Conservation (phyloP, 1,140 invertebrate species). For the Drosophila kohkoa region DNA sequence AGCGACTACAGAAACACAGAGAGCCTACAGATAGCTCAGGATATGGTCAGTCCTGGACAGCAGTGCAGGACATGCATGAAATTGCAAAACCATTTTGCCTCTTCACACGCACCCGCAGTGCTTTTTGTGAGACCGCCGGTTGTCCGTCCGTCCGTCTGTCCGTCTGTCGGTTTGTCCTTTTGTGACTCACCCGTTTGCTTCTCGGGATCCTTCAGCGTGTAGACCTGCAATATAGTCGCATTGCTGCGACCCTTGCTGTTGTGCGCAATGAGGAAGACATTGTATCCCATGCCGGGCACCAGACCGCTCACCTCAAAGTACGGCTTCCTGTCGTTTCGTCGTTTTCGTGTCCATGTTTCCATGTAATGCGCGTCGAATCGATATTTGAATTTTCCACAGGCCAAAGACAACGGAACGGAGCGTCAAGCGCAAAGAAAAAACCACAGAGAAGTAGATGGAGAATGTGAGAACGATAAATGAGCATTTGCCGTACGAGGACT, state of each 20-base stretch:
- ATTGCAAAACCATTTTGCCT: conserved; percentile 59
- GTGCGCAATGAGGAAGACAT: conserved; percentile 89
- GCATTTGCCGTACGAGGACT: conserved; percentile 19
- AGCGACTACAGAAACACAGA: not conserved
- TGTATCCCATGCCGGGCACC: conserved; percentile 89
- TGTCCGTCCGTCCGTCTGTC: conserved; percentile 1
- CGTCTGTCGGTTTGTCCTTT: not conserved
- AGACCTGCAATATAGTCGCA: conserved; percentile 88
- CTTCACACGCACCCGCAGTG: conserved; percentile 34
- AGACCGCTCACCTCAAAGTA: conserved; percentile 88
- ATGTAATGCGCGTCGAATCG: conserved; percentile 62
- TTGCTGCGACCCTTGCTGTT: conserved; percentile 91
- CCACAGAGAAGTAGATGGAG: conserved; percentile 42
- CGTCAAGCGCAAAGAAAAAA: conserved; percentile 4
- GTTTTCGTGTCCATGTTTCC: not conserved
- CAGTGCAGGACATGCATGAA: conserved; percentile 67
- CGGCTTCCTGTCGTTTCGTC: conserved; percentile 83
- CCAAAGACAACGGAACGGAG: conserved; percentile 14
- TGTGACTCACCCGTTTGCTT: conserved; percentile 89
- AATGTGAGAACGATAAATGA: conserved; percentile 63
- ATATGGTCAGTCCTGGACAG: conserved; percentile 1
- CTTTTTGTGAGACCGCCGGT: not conserved
- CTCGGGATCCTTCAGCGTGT: conserved; percentile 91
- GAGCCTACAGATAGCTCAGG: not conserved
- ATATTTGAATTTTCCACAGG: conserved; percentile 66